phyloP scores from a whole-genome alignment of 2,888 invertebrate genomes.

The Gisinianus flammeolus region DNA sequence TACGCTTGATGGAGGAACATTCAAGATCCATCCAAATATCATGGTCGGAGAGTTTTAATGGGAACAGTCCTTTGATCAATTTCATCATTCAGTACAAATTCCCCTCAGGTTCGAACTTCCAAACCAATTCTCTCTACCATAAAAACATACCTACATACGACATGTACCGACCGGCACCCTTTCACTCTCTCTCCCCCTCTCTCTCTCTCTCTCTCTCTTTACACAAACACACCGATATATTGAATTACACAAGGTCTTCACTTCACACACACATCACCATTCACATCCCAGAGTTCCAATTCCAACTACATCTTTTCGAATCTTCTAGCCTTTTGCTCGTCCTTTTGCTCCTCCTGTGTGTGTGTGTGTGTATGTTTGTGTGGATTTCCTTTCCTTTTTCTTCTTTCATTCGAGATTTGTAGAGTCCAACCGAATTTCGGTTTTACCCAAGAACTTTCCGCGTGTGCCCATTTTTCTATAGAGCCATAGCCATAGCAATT shows the following conservation, averaged over 20 bases:
- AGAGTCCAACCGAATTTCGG: too few species aligned
- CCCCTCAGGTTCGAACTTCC: slow-evolving; percentile 70
- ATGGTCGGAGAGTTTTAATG: slow-evolving; percentile 88
- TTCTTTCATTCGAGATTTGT: neutral
- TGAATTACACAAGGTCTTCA: too few species aligned
- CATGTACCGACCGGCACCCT: neutral
- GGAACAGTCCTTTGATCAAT: slow-evolving; percentile 85
- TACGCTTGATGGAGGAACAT: slow-evolving; percentile 82
- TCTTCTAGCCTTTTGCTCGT: neutral
- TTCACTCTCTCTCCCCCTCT: neutral
- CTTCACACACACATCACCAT: too few species aligned
- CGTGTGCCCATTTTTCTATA: too few species aligned
- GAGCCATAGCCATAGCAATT: too few species aligned
- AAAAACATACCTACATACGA: too few species aligned
- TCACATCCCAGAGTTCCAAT: too few species aligned
- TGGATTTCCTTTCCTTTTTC: neutral
- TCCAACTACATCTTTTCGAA: neutral
- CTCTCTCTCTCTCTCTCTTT: slow-evolving; percentile 9
- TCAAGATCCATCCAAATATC: slow-evolving; percentile 83
- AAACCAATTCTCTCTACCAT: neutral
- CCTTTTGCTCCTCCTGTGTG: neutral
- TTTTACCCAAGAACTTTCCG: too few species aligned
- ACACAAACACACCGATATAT: neutral
- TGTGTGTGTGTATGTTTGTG: neutral
- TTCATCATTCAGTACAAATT: slow-evolving; percentile 90